Conservation (phyloP, 2,113 vertebrate species). For the Murina feae region DNA sequence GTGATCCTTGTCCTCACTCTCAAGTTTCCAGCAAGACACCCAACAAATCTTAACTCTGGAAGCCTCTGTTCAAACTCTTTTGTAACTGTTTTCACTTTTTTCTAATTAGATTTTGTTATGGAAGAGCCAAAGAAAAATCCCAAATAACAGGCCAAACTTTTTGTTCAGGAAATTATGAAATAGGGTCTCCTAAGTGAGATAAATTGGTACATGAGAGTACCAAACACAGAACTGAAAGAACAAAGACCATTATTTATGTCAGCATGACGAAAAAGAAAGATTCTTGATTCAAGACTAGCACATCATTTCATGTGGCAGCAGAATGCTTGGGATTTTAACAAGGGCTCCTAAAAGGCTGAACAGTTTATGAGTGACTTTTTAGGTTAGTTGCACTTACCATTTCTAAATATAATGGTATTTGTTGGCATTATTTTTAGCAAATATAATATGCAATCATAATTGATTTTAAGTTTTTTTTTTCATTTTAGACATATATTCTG, state of each 20-base stretch:
- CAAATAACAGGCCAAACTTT: not conserved
- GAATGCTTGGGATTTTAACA: constrained; percentile 43
- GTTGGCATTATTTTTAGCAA: constrained; percentile 43
- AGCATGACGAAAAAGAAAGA: constrained; percentile 40
- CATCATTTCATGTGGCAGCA: constrained; percentile 49
- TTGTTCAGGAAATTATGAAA: constrained; percentile 41
- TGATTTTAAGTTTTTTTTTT: not conserved
- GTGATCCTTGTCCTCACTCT: constrained; percentile 21
- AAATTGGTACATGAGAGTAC: constrained; percentile 25
- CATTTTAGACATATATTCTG: constrained; percentile 45
- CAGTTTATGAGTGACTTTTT: constrained; percentile 37
- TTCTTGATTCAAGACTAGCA: constrained; percentile 49
- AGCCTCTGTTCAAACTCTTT: constrained; percentile 35
- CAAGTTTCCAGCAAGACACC: constrained; percentile 31
- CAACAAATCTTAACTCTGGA: constrained; percentile 19
- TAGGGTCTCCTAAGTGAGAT: not conserved
- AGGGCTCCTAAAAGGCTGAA: constrained; percentile 18
- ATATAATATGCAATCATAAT: constrained; percentile 14
- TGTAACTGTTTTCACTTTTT: constrained; percentile 30
- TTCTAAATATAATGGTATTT: constrained; percentile 49
- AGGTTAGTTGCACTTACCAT: constrained; percentile 21
- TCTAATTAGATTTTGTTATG: constrained; percentile 28
- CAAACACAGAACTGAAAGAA: constrained; percentile 61
- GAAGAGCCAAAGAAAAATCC: not conserved
- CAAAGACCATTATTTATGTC: constrained; percentile 62